Percentiles rank a stretch among this genome's conserved stretches.
phyloP scores from a whole-genome alignment of 2,797 vertebrate species.

The Naso thynnoides region DNA sequence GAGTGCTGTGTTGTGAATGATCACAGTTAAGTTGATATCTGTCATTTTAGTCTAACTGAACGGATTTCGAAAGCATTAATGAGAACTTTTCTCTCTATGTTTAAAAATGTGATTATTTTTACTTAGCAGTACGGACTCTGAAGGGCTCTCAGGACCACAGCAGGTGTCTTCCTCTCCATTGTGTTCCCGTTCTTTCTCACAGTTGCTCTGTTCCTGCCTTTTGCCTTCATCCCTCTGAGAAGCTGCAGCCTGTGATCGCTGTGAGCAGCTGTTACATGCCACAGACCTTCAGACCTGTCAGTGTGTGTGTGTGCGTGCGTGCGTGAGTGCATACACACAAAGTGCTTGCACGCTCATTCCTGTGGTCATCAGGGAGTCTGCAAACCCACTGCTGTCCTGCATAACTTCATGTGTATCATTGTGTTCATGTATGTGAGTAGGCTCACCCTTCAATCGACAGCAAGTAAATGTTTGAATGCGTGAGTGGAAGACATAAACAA shows the following conservation, averaged over 20 bases:
- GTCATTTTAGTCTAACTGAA: background rate
- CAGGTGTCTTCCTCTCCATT: constrained; percentile 59
- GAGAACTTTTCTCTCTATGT: background rate
- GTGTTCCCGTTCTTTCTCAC: constrained; percentile 18
- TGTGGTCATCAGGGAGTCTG: constrained; percentile 71
- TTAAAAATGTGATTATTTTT: background rate
- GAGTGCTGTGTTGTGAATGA: background rate
- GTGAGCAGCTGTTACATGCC: constrained; percentile 67
- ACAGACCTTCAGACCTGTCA: constrained; percentile 56
- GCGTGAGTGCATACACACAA: constrained; percentile 33
- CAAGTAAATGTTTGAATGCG: constrained; percentile 46
- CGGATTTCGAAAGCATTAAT: background rate
- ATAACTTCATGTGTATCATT: constrained; percentile 35
- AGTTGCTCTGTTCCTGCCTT: constrained; percentile 13
- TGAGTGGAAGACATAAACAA: constrained; percentile 37
- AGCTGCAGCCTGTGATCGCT: constrained; percentile 54
- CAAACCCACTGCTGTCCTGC: constrained; percentile 57
- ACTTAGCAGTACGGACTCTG: background rate
- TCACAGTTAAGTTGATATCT: background rate
- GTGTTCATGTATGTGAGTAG: constrained; percentile 42
- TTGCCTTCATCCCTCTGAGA: constrained; percentile 45
- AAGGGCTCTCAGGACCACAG: constrained; percentile 19
- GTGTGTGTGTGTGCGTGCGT: constrained; percentile 29
- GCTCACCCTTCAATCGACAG: constrained; percentile 3
- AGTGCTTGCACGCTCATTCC: constrained; percentile 67